phyloP scores from a whole-genome alignment of 92 coral and sea anemone genomes.

The Palythoa grandis region DNA sequence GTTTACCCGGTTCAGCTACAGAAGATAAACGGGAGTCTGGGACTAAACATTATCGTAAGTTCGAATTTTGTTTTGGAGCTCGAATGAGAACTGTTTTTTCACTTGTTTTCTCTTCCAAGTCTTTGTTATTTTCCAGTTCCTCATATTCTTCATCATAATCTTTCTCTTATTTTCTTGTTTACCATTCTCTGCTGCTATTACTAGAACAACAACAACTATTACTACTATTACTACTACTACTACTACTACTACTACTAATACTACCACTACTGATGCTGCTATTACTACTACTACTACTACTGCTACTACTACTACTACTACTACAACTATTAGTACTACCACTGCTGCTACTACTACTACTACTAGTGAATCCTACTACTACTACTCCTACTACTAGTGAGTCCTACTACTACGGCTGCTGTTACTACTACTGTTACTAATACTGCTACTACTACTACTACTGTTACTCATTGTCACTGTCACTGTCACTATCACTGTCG shows the following conservation, averaged over 20 bases:
- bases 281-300: too few relatives aligned
- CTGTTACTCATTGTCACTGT: too few relatives aligned
- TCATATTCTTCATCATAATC: background rate
- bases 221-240: background rate
- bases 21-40: slow-evolving; percentile 89
- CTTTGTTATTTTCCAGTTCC: background rate
- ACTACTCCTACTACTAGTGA: background rate
- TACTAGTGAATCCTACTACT: too few relatives aligned
- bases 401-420: too few relatives aligned
- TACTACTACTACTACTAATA: too few relatives aligned
- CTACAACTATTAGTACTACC: too few relatives aligned
- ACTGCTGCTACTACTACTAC: too few relatives aligned
- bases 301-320: too few relatives aligned
- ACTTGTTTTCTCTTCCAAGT: background rate
- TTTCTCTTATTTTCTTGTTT: background rate
- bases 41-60: slow-evolving; percentile 95
- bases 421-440: too few relatives aligned
- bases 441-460: too few relatives aligned
- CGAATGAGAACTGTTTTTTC: background rate
- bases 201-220: background rate
- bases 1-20: slow-evolving; percentile 91
- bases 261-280: too few relatives aligned
- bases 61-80: background rate
- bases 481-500: too few relatives aligned
- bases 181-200: background rate